phyloP scores from a whole-genome alignment of 1,140 invertebrate species.

The Drosophila serrata region DNA sequence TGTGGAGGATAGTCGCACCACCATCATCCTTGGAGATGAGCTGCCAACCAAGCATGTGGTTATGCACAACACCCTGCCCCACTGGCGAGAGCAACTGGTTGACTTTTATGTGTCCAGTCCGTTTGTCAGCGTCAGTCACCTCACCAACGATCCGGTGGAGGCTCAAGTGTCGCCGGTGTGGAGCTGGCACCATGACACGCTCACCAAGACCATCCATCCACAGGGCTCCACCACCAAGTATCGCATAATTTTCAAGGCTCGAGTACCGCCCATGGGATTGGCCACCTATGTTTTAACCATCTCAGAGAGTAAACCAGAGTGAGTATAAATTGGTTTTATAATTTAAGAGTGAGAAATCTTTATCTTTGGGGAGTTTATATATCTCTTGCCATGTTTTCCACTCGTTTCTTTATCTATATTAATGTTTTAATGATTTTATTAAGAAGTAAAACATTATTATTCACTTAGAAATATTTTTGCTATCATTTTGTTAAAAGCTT shows the following conservation, averaged over 20 bases:
- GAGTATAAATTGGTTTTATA: slow-evolving; percentile 13
- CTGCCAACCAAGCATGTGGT: slow-evolving; percentile 86
- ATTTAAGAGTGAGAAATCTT: background rate
- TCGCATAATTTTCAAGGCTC: slow-evolving; percentile 74
- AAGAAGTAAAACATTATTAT: background rate
- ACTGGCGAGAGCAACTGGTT: slow-evolving; percentile 86
- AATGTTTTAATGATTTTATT: background rate
- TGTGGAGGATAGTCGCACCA: slow-evolving; percentile 74
- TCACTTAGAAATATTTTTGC: background rate
- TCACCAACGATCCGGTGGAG: slow-evolving; percentile 69
- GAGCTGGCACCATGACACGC: slow-evolving; percentile 77
- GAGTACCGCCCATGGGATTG: slow-evolving; percentile 79
- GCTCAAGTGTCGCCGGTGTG: slow-evolving; percentile 80
- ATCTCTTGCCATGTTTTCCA: no score
- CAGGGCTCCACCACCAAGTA: slow-evolving; percentile 84
- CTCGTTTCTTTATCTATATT: background rate
- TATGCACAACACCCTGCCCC: slow-evolving; percentile 86
- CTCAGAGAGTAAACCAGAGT: slow-evolving; percentile 57
- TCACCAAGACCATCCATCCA: slow-evolving; percentile 68
- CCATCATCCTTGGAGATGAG: slow-evolving; percentile 85
- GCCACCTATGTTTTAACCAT: slow-evolving; percentile 73
- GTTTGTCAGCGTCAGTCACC: slow-evolving; percentile 86
- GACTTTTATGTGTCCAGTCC: slow-evolving; percentile 87
- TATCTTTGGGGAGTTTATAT: no score
- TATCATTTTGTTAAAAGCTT: background rate